Percentiles rank a stretch among this genome's conserved stretches.
Evolutionary conservation across 2,888 invertebrate species (phyloP).

Genomic region (Leucophenga montana): DNA sequence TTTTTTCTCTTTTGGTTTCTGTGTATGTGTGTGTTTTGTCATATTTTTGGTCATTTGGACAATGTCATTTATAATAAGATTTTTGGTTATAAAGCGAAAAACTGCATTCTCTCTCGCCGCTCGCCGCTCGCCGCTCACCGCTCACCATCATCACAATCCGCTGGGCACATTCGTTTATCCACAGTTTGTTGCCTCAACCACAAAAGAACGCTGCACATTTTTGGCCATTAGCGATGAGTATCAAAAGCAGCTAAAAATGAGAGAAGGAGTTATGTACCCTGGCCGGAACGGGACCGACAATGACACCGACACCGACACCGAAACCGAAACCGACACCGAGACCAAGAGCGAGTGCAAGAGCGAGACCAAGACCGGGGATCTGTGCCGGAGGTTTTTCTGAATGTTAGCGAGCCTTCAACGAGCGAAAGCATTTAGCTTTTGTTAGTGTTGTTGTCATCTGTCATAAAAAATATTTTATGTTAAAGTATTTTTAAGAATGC

Average conservation of each 20-base stretch:
- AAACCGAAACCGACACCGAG: too few species aligned
- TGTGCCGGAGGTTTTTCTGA: constrained; percentile 31
- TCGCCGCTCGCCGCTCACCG: too few species aligned
- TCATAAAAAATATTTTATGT: constrained; percentile 50
- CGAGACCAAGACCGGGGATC: background rate
- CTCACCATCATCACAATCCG: too few species aligned
- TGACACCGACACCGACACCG: too few species aligned
- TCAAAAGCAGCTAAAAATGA: constrained; percentile 16
- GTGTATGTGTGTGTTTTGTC: constrained; percentile 6
- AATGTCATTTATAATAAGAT: constrained; percentile 56
- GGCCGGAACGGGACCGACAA: too few species aligned
- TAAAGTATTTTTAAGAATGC: constrained; percentile 45
- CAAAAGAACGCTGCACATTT: background rate
- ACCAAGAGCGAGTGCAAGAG: too few species aligned
- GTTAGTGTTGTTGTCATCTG: constrained; percentile 37
- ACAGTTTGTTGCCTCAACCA: too few species aligned
- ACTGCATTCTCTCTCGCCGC: background rate
- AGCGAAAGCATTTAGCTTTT: constrained; percentile 34
- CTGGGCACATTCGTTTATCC: too few species aligned
- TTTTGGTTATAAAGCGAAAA: constrained; percentile 32
- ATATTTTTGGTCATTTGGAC: constrained; percentile 43
- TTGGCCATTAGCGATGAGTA: background rate
- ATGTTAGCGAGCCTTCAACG: background rate
- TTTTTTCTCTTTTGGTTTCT: too few species aligned
- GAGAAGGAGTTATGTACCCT: background rate